Percentiles rank a stretch among this genome's conserved stretches.
Evolutionary conservation across 1,140 invertebrate genomes (phyloP).

Genomic region (Rhynchophorus ferrugineus): DNA sequence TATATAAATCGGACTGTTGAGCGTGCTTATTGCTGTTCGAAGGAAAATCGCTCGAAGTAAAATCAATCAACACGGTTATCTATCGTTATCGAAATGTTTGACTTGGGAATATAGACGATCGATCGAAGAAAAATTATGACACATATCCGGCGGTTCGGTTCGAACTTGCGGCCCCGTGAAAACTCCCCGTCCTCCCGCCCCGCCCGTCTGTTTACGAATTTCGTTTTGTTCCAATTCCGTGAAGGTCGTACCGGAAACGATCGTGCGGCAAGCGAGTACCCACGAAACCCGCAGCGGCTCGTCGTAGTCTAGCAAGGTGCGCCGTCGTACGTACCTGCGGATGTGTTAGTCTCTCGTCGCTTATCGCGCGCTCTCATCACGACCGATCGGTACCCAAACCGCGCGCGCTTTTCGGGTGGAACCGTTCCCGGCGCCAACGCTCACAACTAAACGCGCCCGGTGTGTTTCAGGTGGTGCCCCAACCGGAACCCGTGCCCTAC

Average conservation of each 20-base stretch:
- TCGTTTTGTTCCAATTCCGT: slow-evolving; percentile 24
- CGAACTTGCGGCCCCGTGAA: too few species aligned
- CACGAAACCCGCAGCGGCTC: slow-evolving; percentile 14
- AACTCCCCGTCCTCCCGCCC: too few species aligned
- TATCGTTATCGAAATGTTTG: slow-evolving; percentile 19
- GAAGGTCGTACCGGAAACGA: slow-evolving; percentile 26
- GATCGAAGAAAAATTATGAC: slow-evolving; percentile 16
- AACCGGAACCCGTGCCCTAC: slow-evolving; percentile 33
- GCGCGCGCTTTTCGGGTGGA: too few species aligned
- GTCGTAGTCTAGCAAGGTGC: slow-evolving; percentile 23
- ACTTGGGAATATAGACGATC: background rate
- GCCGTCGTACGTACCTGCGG: slow-evolving; percentile 21
- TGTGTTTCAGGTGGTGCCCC: background rate
- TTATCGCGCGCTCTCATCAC: too few species aligned
- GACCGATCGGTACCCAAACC: too few species aligned
- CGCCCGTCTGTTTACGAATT: slow-evolving; percentile 16
- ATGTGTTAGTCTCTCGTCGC: too few species aligned
- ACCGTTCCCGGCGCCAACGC: slow-evolving; percentile 31
- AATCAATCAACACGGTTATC: slow-evolving; percentile 15
- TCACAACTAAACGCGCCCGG: slow-evolving; percentile 27
- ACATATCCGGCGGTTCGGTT: too few species aligned
- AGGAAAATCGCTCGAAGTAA: background rate
- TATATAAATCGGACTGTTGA: too few species aligned
- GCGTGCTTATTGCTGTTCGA: background rate
- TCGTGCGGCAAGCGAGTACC: slow-evolving; percentile 15